Evolutionary conservation across 2,888 invertebrate genomes (phyloP).

Genomic region (Nomada goodeniana): DNA sequence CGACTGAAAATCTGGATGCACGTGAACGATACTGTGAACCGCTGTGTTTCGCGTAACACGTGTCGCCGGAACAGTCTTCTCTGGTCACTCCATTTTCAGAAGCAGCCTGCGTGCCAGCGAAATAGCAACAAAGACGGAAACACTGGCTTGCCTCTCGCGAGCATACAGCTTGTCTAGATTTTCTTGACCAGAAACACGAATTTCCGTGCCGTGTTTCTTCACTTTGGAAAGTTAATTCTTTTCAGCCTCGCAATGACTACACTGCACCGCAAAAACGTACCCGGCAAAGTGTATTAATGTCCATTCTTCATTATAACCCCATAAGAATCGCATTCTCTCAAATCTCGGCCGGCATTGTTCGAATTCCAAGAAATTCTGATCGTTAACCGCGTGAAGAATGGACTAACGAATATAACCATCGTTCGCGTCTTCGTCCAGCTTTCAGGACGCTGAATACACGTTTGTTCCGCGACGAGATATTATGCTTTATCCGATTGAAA

Average conservation of each 20-base stretch:
- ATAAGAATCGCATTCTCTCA: too few species aligned
- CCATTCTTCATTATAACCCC: background rate
- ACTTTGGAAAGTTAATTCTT: conserved; percentile 8
- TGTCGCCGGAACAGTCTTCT: conserved; percentile 3
- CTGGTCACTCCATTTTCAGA: conserved; percentile 14
- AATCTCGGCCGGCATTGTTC: background rate
- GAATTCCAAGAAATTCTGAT: background rate
- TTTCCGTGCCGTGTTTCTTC: conserved; percentile 24
- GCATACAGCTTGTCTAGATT: conserved; percentile 7
- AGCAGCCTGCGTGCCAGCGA: background rate
- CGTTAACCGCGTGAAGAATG: conserved; percentile 16
- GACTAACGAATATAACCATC: conserved; percentile 8
- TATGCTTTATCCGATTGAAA: conserved; percentile 39
- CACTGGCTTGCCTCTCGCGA: too few species aligned
- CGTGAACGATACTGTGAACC: background rate
- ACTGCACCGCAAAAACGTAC: background rate
- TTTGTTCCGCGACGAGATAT: background rate
- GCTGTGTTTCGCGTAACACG: background rate
- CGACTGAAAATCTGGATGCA: too few species aligned
- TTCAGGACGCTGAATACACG: background rate
- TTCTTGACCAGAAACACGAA: conserved; percentile 30
- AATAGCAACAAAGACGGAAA: background rate
- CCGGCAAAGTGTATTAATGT: conserved; percentile 12
- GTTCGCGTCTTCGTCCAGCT: background rate
- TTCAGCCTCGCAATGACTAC: too few species aligned